Percentiles rank a stretch among this genome's conserved stretches.
Conservation (phyloP, 2,888 invertebrate genomes). For the Drosophila nigricruria region DNA sequence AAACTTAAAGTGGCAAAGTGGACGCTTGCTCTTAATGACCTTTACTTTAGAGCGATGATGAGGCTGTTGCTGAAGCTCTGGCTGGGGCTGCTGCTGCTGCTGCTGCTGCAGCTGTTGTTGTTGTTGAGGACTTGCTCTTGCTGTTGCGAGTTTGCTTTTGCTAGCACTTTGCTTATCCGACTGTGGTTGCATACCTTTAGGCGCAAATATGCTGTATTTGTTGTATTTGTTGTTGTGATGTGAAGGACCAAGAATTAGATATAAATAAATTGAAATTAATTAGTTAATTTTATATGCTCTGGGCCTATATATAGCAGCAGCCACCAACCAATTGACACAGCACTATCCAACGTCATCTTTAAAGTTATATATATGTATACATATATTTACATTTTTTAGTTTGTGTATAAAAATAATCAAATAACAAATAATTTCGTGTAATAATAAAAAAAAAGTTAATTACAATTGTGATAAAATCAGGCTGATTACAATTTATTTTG, state of each 20-base stretch:
- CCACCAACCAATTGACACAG: slow-evolving; percentile 40
- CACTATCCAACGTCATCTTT: slow-evolving; percentile 24
- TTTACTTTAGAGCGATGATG: slow-evolving; percentile 73
- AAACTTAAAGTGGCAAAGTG: slow-evolving; percentile 89
- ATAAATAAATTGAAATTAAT: slow-evolving; percentile 39
- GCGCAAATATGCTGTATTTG: slow-evolving; percentile 82
- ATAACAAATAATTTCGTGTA: not conserved
- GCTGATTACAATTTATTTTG: not conserved
- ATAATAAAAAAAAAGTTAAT: too few species aligned
- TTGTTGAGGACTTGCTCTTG: slow-evolving; percentile 52
- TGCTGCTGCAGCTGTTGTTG: slow-evolving; percentile 56
- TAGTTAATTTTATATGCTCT: slow-evolving; percentile 27
- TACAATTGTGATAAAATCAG: not conserved
- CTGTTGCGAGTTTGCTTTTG: slow-evolving; percentile 81
- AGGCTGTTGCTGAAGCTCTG: slow-evolving; percentile 63
- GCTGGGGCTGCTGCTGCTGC: slow-evolving; percentile 63
- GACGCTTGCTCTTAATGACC: slow-evolving; percentile 86
- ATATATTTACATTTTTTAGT: not conserved
- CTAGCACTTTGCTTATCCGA: slow-evolving; percentile 83
- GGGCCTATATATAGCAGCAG: slow-evolving; percentile 30
- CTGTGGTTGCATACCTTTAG: slow-evolving; percentile 86
- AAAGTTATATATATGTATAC: not conserved
- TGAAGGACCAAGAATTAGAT: slow-evolving; percentile 64
- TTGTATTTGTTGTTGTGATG: slow-evolving; percentile 38
- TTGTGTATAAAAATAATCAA: not conserved